Conservation (phyloP, 2,888 invertebrate genomes). For the Dynastes grantii region DNA sequence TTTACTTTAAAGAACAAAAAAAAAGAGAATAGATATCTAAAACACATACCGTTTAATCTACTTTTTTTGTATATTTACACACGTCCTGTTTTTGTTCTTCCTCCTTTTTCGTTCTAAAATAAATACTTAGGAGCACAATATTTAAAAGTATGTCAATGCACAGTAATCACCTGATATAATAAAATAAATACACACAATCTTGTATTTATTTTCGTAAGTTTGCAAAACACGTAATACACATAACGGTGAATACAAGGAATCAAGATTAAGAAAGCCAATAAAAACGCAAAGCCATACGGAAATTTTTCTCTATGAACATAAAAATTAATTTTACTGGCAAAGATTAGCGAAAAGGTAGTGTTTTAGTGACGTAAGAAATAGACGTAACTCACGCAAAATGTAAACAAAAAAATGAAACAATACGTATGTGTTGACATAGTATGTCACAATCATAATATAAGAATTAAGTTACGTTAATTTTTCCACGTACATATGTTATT, state of each 20-base stretch:
- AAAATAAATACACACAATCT: neutral
- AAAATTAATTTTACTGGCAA: constrained; percentile 29
- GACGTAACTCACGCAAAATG: neutral
- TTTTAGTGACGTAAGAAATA: constrained; percentile 17
- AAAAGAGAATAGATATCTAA: neutral
- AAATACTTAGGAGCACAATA: constrained; percentile 11
- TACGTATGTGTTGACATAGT: neutral
- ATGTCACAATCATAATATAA: neutral
- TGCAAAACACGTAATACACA: constrained; percentile 4
- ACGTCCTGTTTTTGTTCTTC: neutral
- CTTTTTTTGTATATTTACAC: constrained; percentile 17
- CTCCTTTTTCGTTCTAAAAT: neutral
- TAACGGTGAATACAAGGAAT: constrained; percentile 14
- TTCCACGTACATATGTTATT: neutral
- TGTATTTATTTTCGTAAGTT: constrained; percentile 27
- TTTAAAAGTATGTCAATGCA: constrained; percentile 35
- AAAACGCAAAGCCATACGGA: constrained; percentile 23
- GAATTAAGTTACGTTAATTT: neutral
- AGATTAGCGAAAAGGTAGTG: neutral
- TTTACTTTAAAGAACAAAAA: constrained; percentile 1
- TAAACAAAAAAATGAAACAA: neutral
- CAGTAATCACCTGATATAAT: constrained; percentile 13
- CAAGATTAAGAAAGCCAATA: neutral
- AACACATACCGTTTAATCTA: neutral
- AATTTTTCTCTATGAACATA: constrained; percentile 11